A percentile compares a stretch with the other conserved stretches of the same genome.
Evolutionary conservation across 2,797 vertebrate genomes (phyloP).

Genomic region (Yasuhikotakia modesta): DNA sequence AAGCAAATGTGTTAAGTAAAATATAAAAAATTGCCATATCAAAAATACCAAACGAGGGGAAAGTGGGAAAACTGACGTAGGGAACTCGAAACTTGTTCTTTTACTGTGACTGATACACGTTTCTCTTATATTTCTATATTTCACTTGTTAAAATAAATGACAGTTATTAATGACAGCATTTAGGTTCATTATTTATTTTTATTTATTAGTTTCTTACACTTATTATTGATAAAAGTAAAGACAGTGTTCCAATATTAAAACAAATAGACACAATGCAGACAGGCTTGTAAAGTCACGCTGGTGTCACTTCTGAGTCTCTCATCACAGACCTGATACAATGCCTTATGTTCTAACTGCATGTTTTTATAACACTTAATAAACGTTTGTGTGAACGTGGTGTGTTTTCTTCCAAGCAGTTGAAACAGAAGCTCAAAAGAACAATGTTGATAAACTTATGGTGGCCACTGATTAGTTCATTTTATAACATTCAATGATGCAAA

Average conservation of each 20-base stretch:
- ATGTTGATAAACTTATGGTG: too few species aligned
- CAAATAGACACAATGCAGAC: background rate
- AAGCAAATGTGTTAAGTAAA: background rate
- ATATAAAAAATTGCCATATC: background rate
- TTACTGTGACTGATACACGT: background rate
- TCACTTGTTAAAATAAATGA: background rate
- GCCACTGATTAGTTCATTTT: too few species aligned
- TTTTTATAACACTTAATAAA: background rate
- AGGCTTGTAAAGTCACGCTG: too few species aligned
- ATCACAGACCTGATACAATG: background rate
- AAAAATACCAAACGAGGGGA: background rate
- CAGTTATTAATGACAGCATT: background rate
- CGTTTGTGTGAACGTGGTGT: background rate
- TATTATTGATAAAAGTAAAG: background rate
- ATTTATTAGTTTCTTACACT: background rate
- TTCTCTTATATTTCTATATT: background rate
- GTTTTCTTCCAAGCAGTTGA: background rate
- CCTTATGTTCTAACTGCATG: background rate
- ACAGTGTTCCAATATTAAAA: background rate
- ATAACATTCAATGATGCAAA: too few species aligned
- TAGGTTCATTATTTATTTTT: background rate
- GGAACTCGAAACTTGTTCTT: background rate
- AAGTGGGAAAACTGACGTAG: constrained; percentile 34
- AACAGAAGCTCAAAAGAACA: constrained; percentile 5
- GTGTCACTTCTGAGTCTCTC: too few species aligned